Evolutionary conservation across 2,888 invertebrate genomes (phyloP).

Genomic region (Yponomeuta malinellus): DNA sequence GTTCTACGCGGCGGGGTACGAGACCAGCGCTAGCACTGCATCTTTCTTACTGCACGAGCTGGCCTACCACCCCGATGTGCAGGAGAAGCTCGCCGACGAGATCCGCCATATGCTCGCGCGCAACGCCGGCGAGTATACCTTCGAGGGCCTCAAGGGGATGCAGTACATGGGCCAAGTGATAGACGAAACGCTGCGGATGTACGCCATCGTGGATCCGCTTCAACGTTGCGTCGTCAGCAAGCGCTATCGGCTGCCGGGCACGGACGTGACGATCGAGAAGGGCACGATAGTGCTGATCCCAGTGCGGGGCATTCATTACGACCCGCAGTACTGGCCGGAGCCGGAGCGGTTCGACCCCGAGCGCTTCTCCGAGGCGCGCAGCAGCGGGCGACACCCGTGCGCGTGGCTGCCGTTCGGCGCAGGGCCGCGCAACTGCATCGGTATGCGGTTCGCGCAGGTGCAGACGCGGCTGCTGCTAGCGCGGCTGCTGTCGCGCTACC

Average conservation of each 20-base stretch:
- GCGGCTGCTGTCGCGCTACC: constrained; percentile 15
- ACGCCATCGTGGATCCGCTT: constrained; percentile 21
- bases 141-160: constrained; percentile 18
- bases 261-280: constrained; percentile 21
- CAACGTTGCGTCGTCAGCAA: constrained; percentile 15
- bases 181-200: constrained; percentile 21
- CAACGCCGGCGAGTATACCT: constrained; percentile 13
- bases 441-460: constrained; percentile 19
- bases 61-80: constrained; percentile 21
- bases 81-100: constrained; percentile 18
- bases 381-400: constrained; percentile 20
- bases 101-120: constrained; percentile 9
- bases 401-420: constrained; percentile 25
- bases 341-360: constrained; percentile 27
- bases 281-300: constrained; percentile 20
- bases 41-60: constrained; percentile 31
- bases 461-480: constrained; percentile 18
- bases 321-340: constrained; percentile 24
- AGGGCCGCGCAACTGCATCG: constrained; percentile 25
- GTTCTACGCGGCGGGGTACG: constrained; percentile 33
- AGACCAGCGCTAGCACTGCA: constrained; percentile 34
- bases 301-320: constrained; percentile 22
- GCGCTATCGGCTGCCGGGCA: constrained; percentile 22
- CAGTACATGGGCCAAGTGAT: constrained; percentile 20
- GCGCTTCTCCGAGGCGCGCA: constrained; percentile 24